phyloP scores from a whole-genome alignment of 2,888 invertebrate species.

The Spialia ferax region DNA sequence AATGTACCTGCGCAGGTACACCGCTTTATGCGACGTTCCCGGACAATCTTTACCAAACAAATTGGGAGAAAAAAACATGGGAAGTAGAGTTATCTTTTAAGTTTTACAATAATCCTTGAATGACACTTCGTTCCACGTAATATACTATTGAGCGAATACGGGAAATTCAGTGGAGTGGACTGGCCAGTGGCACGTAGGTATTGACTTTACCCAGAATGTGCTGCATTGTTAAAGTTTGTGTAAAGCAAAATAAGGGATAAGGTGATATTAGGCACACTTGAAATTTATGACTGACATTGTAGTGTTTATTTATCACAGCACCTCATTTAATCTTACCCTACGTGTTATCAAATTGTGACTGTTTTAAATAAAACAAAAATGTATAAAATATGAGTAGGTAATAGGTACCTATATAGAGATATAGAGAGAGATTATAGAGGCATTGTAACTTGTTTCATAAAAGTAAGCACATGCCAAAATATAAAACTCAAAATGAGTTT shows the following conservation, averaged over 20 bases:
- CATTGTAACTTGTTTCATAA: too few relatives aligned
- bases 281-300: not conserved
- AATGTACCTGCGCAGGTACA: slow-evolving; percentile 68
- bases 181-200: slow-evolving; percentile 21
- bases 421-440: too few relatives aligned
- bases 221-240: slow-evolving; percentile 1
- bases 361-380: too few relatives aligned
- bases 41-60: slow-evolving; percentile 31
- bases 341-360: too few relatives aligned
- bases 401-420: too few relatives aligned
- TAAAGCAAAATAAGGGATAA: slow-evolving; percentile 1
- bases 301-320: not conserved
- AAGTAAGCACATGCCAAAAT: too few relatives aligned
- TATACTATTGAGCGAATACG: slow-evolving; percentile 13
- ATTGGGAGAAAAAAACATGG: slow-evolving; percentile 27
- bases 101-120: slow-evolving; percentile 29
- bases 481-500: too few relatives aligned
- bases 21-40: slow-evolving; percentile 43
- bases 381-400: too few relatives aligned
- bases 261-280: not conserved
- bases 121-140: slow-evolving; percentile 28
- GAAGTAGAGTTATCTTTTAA: slow-evolving; percentile 28
- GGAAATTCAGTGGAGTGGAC: slow-evolving; percentile 20
- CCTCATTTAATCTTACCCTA: not conserved
- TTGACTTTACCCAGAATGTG: slow-evolving; percentile 16